phyloP scores from a whole-genome alignment of 2,113 vertebrate species.

The Cavia aperea region DNA sequence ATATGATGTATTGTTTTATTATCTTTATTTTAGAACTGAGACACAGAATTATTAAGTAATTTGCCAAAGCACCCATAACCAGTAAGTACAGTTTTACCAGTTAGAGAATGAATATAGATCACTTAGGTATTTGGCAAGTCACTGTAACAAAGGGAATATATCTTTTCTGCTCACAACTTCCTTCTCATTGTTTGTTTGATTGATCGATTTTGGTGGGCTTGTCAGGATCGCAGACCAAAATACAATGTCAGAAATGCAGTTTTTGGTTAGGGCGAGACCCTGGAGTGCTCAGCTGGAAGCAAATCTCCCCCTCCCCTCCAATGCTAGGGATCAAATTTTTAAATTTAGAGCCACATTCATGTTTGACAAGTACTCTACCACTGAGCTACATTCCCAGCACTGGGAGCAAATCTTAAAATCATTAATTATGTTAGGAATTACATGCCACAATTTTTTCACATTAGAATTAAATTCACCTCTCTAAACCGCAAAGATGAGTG shows the following conservation, averaged over 20 bases:
- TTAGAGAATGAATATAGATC: constrained; percentile 36
- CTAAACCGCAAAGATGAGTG: neutral
- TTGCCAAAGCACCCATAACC: constrained; percentile 39
- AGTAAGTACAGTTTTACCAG: constrained; percentile 52
- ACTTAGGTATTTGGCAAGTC: neutral
- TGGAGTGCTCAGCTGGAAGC: neutral
- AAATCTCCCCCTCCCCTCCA: neutral
- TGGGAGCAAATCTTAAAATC: constrained; percentile 9
- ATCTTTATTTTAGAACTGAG: constrained; percentile 18
- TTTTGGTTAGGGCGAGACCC: neutral
- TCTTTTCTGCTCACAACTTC: constrained; percentile 30
- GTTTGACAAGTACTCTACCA: neutral
- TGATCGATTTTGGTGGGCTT: constrained; percentile 10
- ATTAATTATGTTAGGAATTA: neutral
- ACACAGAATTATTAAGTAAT: constrained; percentile 35
- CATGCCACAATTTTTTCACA: constrained; percentile 22
- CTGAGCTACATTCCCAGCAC: neutral
- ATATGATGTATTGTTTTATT: constrained; percentile 21
- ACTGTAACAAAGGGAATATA: constrained; percentile 21
- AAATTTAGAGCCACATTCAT: neutral
- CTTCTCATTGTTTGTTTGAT: neutral
- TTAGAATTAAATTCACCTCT: neutral
- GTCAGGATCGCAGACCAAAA: constrained; percentile 7
- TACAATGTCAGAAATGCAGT: neutral
- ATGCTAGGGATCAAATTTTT: neutral